phyloP scores from a whole-genome alignment of 2,797 vertebrate species.

The Myiothlypis chrysogaster region DNA sequence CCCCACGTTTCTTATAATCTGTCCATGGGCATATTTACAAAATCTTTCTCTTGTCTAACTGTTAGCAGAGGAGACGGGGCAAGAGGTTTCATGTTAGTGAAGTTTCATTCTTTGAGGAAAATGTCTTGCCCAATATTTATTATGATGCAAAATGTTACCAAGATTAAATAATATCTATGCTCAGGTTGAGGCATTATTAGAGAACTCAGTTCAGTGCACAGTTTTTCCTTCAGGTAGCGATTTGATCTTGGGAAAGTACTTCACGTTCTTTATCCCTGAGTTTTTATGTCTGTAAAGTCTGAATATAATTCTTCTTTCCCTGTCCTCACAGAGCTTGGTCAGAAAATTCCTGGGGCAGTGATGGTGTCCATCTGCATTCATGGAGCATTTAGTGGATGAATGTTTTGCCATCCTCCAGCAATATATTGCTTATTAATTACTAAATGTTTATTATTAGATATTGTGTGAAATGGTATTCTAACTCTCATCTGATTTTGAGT shows the following conservation, averaged over 20 bases:
- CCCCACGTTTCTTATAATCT: neutral
- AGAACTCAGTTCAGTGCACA: fast-evolving
- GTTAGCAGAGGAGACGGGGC: neutral
- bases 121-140: neutral
- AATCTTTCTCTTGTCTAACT: neutral
- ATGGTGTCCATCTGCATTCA: neutral
- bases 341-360: neutral
- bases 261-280: neutral
- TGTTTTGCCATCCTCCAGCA: neutral
- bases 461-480: neutral
- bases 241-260: neutral
- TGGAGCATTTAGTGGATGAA: neutral
- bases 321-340: neutral
- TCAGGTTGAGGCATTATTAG: neutral
- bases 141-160: neutral
- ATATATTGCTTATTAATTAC: neutral
- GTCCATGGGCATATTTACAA: fast-evolving
- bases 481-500: neutral
- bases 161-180: neutral
- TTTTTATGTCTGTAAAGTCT: neutral
- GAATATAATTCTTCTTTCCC: neutral
- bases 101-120: neutral
- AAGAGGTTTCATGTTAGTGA: neutral
- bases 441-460: neutral
- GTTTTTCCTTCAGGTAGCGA: neutral